Evolutionary conservation across 2,113 vertebrate genomes (phyloP), one percentile per base, ranked within the genome.

Genomic region (Ariopsis seemanni): DNA sequence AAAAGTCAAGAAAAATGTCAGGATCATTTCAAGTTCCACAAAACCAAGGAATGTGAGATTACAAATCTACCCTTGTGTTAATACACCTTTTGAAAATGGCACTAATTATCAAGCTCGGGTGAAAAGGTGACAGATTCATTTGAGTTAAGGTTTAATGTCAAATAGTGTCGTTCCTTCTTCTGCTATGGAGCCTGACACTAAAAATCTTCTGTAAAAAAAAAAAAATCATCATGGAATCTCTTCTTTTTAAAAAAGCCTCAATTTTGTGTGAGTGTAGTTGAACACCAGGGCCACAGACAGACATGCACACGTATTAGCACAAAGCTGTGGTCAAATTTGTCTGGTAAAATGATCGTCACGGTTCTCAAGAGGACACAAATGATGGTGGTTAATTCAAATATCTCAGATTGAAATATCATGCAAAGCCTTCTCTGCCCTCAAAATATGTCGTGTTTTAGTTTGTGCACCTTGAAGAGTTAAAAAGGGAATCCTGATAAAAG

Each of bases 311-410:
- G 30, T 65, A 67, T 79, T 30, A 22, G 80, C 89, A 83, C 4
- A 34, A 85, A 84, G 72, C 85, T 88, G 91, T 86, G 94, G 93
- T 94, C 91, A 89, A 89, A 91, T 91, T 92, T 91, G 89, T 91
- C 91, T 90, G 92, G 90, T 92, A 90, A 93, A 91, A 92, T 93
- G 89, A 92, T 85, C 90, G 91, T 94, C 94, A 95, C 90, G 94
- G 93, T 93, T 93, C 89, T 87, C 63, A 93, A 92, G 85, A 85
- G 77, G 87, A 95, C 92, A 92, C 94, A 95, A 94, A 94, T 92
- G 92, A 85, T 88, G 89, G 93, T 65, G 95, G 94, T 90, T 91
- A 91, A 96, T 94, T 95, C 94, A 95, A 95, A 95, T 42, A 87
- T 10, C 80, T 78, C 48, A 86, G 86, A 94, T 93, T 94, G 89